Base-by-base conservation (phyloP, 2,888 invertebrate genomes). In the Epistrophe eligans region DNA sequence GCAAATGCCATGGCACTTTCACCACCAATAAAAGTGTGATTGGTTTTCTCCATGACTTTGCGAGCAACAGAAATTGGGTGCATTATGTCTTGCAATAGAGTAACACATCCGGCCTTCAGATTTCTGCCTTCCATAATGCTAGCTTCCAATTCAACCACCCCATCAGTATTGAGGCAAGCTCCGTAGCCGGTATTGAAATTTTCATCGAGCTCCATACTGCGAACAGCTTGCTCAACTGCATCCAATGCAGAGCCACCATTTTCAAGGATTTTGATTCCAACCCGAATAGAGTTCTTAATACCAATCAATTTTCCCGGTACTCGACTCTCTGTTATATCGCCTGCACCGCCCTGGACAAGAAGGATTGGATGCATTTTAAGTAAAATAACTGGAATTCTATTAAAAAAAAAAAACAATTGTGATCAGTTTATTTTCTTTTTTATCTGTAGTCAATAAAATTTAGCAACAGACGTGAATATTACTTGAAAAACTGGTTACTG, bases 161-260 rank as follows among this genome's bases (percentile, higher is more conserved):
- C 97, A 70, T 95, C 95, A n/a, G 95, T 91, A 90, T 96, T 98
- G 64, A 98, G 93, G 9, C 97, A 97, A 0, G 97, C 96, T 10
- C 98, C 98, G 90, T 95, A 96, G 4, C 97, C 97, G 71, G 97
- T 96, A 94, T 98, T 97, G 91, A 97, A 97, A 67, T 94, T 94
- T 89, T 95, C 95, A 92, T 96, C 95, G 89, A 96, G 94, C 92
- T 98, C 97, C 95, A 98, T 95, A 32, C 94, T 93, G 11, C 95
- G 93, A 2, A 98, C 96, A 11, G 97, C 97, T 15, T 95, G 95
- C 93, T 97, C 96, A 0, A 97, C 97, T 1, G 97, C 97, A 91
- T 97, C 96, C 35, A 97, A 89, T 1, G 95, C 95, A 84, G 93
- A 93, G 6, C 95, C 95, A 9, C 95, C 95, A 35, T 92, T 90